These are phyloP conservation scores for Aspiorhynchus laticeps DNA, from an alignment of 2,113 vertebrate genomes.

Conservation along the genomic window DNA sequence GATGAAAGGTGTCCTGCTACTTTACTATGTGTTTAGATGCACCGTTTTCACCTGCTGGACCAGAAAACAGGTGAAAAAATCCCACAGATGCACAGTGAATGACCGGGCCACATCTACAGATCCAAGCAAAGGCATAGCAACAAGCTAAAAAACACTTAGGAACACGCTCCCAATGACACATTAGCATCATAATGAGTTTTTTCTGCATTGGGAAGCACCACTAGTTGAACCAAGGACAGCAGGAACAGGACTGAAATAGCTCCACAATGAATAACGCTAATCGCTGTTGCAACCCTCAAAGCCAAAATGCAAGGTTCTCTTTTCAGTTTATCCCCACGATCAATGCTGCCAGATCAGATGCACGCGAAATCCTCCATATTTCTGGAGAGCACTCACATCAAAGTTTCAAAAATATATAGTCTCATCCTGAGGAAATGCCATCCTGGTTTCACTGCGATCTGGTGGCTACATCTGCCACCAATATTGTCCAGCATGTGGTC, in stretches of 20 bases:
- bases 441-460: conserved; percentile 79
- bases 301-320: conserved; percentile 53
- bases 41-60: neutral
- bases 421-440: conserved; percentile 88
- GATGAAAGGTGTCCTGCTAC: neutral
- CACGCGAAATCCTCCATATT: conserved; percentile 85
- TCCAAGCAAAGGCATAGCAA: neutral
- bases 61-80: neutral
- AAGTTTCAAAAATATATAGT: conserved; percentile 79
- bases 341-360: conserved; percentile 83
- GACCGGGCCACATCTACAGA: neutral
- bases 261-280: conserved; percentile 28
- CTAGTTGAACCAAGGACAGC: neutral
- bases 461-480: conserved; percentile 87
- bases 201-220: neutral
- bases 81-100: neutral
- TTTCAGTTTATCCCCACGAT: conserved; percentile 78
- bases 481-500: conserved; percentile 85
- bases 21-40: neutral
- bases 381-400: conserved; percentile 85
- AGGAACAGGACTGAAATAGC: neutral
- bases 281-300: conserved; percentile 48
- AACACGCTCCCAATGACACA: neutral
- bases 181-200: neutral
- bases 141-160: neutral